Evolutionary conservation across 2,888 invertebrate species (phyloP), one percentile per base, ranked within the genome.

Genomic region (Agrochola lota): DNA sequence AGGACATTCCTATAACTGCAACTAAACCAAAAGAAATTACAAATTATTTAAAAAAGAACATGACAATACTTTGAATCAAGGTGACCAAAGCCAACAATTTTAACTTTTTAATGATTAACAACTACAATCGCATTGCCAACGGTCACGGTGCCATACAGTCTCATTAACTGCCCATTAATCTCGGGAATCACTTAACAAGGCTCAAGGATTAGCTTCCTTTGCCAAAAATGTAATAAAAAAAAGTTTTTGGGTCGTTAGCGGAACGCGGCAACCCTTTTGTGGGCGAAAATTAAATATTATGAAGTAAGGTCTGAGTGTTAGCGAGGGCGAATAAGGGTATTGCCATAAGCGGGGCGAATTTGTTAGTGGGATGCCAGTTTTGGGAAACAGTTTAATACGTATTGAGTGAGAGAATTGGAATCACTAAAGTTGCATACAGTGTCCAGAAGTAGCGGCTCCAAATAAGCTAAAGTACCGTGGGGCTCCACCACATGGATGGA

Each of bases 161-260:
- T 93, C 94, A 94, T 94, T 93, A 94, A 91, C 89, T 79, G 79
- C 66, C 90, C 94, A 94, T 95, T 94, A 94, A 94, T 94, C 93
- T 92, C 87, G 78, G 80, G 88, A 94, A 95, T 95, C 94, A 95
- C 93, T 94, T 94, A 95, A 94, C 94, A 92, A 93, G 91, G 89
- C 90, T 82, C 83, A 81, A 81, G 88, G 93, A 92, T 94, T 94
- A 94, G 91, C 90, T 90, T 90, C 85, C 88, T 87, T 84, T 80
- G 89, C 86, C 88, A 89, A 92, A 92, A 92, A 91, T 86, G 85
- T 85, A 87, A 89, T 90, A 92, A 93, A 92, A 80, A 59, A 91
- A 91, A 90, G 85, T 87, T 88, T 89, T 87, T 81, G 89, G 89
- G 87, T 94, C 94, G 94, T 94, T 94, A 94, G 93, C 92, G 88